phyloP scores from a whole-genome alignment of 53 echinoderm and acorn worm species.

The Luidia sarsii region DNA sequence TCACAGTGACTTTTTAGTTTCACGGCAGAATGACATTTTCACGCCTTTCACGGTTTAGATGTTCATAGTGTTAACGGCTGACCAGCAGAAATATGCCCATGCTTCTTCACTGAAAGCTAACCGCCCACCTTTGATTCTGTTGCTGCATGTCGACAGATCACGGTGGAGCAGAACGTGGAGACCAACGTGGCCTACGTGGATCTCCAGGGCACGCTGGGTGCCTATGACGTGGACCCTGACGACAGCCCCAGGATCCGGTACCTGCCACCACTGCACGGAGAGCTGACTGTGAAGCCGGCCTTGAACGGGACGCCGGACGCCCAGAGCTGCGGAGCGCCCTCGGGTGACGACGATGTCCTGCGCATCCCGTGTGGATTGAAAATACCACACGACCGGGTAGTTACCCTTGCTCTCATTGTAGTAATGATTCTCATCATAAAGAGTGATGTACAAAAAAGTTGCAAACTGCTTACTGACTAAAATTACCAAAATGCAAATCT shows the following conservation, averaged over 20 bases:
- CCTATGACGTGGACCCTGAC: conserved; percentile 50
- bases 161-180: conserved; percentile 30
- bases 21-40: no score
- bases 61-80: no score
- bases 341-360: not conserved
- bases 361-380: conserved; percentile 29
- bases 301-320: conserved; percentile 9
- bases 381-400: conserved; percentile 11
- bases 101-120: no score
- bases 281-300: not conserved
- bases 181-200: conserved; percentile 40
- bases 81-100: no score
- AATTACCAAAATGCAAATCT: no score
- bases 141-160: conserved; percentile 11
- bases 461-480: no score
- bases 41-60: no score
- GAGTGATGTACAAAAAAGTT: no score
- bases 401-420: no score
- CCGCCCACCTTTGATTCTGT: no score
- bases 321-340: not conserved
- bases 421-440: no score
- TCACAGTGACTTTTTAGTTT: no score
- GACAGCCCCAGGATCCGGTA: conserved; percentile 28
- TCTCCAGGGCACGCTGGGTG: conserved; percentile 39
- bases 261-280: conserved; percentile 23